phyloP scores from a whole-genome alignment of 2,113 vertebrate genomes.

The Sinocyclocheilus maitianheensis region DNA sequence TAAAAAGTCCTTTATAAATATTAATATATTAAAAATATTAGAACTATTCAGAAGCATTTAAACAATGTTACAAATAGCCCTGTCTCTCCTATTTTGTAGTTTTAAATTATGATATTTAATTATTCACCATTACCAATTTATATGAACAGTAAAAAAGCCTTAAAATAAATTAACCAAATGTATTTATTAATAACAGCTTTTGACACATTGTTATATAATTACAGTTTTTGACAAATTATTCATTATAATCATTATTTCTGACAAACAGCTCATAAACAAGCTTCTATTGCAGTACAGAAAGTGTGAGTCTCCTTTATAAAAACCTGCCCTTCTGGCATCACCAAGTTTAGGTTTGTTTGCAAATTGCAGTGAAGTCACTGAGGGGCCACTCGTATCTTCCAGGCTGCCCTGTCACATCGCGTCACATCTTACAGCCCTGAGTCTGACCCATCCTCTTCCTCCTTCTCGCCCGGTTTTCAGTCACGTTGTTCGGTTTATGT shows the following conservation, averaged over 20 bases:
- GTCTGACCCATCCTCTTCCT: not conserved
- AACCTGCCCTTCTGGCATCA: slow-evolving; percentile 26
- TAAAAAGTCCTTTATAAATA: not conserved
- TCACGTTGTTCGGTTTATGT: not conserved
- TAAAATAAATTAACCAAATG: not conserved
- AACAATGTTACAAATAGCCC: too few relatives aligned
- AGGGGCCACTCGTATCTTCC: slow-evolving; percentile 69
- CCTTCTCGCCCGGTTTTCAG: not conserved
- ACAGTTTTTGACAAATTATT: not conserved
- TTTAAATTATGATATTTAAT: not conserved
- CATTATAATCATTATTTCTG: not conserved
- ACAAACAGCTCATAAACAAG: not conserved
- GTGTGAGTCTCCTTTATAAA: not conserved
- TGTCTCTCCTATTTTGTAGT: too few relatives aligned
- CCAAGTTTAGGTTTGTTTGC: slow-evolving; percentile 62
- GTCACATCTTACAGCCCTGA: slow-evolving; percentile 41
- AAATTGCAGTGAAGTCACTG: slow-evolving; percentile 69
- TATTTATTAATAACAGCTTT: not conserved
- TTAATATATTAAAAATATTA: not conserved
- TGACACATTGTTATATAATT: not conserved
- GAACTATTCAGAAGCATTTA: too few relatives aligned
- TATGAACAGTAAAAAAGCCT: not conserved
- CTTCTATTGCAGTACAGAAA: not conserved
- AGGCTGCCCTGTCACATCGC: slow-evolving; percentile 69
- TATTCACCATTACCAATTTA: not conserved